Percentiles rank a stretch among this genome's conserved stretches.
Evolutionary conservation across 2,888 invertebrate genomes (phyloP).

Genomic region (Onchidella celtica): DNA sequence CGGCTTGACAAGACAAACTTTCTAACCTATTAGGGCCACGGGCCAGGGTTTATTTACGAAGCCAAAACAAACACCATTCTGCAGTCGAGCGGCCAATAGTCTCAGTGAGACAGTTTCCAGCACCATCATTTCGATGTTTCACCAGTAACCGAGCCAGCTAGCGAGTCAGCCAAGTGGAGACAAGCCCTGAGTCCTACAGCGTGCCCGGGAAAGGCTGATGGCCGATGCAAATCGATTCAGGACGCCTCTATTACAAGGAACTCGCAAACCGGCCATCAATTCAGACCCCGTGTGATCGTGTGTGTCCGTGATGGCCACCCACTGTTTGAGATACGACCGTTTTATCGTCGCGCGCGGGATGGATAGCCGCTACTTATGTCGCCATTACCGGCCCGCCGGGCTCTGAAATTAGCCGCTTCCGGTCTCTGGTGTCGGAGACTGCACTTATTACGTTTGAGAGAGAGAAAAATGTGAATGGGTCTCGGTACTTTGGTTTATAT

Average conservation of each 20-base stretch:
- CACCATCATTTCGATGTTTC: neutral
- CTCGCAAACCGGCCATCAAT: constrained; percentile 20
- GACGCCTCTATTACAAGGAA: constrained; percentile 18
- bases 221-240: constrained; percentile 1
- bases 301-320: constrained; percentile 18
- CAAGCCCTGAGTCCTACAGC: neutral
- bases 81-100: neutral
- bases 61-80: constrained; percentile 1
- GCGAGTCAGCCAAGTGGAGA: neutral
- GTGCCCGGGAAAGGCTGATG: neutral
- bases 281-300: neutral
- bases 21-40: constrained; percentile 18
- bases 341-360: constrained; percentile 17
- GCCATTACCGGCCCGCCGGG: constrained; percentile 26
- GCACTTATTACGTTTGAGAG: neutral
- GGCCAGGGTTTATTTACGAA: constrained; percentile 2
- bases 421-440: constrained; percentile 12
- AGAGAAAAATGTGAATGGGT: neutral
- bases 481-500: neutral
- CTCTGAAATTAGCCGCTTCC: constrained; percentile 32
- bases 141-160: neutral
- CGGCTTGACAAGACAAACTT: constrained; percentile 35
- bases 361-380: constrained; percentile 43
- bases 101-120: neutral
- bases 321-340: constrained; percentile 20